A percentile compares a stretch with the other conserved stretches of the same genome.
Conservation (phyloP, 2,888 invertebrate genomes). For the Lydus trimaculatus region DNA sequence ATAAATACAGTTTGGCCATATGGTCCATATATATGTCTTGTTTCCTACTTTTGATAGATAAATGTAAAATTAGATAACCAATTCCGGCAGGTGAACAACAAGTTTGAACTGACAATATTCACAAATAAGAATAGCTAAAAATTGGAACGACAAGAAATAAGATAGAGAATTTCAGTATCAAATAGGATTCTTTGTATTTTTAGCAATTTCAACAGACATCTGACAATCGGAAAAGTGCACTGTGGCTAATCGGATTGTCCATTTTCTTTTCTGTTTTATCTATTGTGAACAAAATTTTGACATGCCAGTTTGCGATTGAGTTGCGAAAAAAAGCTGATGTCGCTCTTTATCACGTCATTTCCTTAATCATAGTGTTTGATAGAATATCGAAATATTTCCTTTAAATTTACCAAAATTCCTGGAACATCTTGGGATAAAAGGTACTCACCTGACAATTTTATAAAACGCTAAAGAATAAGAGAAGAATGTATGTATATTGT, state of each 20-base stretch:
- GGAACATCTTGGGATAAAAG: background rate
- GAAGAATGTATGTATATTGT: background rate
- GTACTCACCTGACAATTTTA: conserved; percentile 25
- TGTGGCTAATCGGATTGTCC: conserved; percentile 22
- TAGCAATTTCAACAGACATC: conserved; percentile 18
- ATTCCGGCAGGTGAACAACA: conserved; percentile 24
- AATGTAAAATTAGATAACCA: conserved; percentile 15
- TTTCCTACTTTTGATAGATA: conserved; percentile 5
- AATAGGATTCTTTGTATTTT: conserved; percentile 18
- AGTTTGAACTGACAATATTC: conserved; percentile 15
- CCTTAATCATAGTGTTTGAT: background rate
- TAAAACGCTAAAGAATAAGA: conserved; percentile 14
- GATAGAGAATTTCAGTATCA: conserved; percentile 9
- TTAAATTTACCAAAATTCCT: background rate
- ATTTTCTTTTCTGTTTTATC: background rate
- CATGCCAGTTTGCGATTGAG: background rate
- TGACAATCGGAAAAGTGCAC: conserved; percentile 22
- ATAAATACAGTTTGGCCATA: conserved; percentile 6
- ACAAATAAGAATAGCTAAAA: conserved; percentile 14
- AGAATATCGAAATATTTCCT: too few species aligned
- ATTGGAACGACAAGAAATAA: conserved; percentile 7
- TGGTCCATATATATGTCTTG: conserved; percentile 4
- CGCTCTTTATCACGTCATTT: background rate
- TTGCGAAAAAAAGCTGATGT: background rate
- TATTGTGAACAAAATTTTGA: background rate